Percentiles rank a stretch among this genome's conserved stretches.
Evolutionary conservation across 2,113 vertebrate species (phyloP).

Genomic region (Onychorhynchus coronatus): DNA sequence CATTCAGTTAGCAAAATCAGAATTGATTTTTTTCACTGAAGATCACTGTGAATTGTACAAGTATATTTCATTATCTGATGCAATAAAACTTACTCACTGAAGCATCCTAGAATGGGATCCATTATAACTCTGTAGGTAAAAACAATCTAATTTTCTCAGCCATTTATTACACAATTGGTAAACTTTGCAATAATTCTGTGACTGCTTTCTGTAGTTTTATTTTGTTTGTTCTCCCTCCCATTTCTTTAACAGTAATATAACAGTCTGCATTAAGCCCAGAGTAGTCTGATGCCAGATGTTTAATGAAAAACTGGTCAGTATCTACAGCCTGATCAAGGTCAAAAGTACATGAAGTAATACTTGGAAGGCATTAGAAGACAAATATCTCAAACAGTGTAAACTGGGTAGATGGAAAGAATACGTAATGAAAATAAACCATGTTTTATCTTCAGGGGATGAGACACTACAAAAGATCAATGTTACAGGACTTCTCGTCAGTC

Average conservation of each 20-base stretch:
- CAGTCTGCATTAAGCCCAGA: background rate
- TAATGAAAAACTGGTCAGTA: background rate
- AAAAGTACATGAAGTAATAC: background rate
- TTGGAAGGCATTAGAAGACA: background rate
- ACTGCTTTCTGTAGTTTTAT: background rate
- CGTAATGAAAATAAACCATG: background rate
- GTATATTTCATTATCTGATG: background rate
- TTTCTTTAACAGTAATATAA: background rate
- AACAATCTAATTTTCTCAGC: background rate
- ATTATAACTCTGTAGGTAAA: background rate
- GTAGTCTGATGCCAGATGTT: background rate
- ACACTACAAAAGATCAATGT: slow-evolving; percentile 78
- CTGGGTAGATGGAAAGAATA: background rate
- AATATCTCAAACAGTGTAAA: background rate
- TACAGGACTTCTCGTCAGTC: slow-evolving; percentile 85
- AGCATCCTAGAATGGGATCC: background rate
- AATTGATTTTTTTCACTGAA: background rate
- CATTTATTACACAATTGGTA: background rate
- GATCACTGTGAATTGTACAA: background rate
- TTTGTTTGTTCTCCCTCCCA: background rate
- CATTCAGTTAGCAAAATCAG: background rate
- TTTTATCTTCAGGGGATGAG: slow-evolving; percentile 60
- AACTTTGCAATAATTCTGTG: background rate
- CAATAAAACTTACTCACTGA: background rate
- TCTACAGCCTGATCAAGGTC: background rate